A percentile compares a stretch with the other conserved stretches of the same genome.
Evolutionary conservation across 2,888 invertebrate species (phyloP).

Genomic region (Rosalia funebris): DNA sequence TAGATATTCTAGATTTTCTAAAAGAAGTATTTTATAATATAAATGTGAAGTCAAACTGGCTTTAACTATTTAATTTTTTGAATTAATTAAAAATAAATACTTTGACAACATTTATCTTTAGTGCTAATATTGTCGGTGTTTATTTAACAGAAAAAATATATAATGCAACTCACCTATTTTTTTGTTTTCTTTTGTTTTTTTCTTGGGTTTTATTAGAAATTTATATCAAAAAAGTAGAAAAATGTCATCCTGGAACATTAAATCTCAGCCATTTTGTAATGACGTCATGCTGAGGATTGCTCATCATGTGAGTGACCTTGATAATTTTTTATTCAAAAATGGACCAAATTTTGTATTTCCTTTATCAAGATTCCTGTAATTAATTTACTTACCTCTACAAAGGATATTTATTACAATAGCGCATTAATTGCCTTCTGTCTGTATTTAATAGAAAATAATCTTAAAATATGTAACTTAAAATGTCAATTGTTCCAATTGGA

Average conservation of each 20-base stretch:
- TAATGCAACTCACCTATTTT: conserved; percentile 31
- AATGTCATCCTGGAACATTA: conserved; percentile 42
- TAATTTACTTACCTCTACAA: no score
- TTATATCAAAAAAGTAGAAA: conserved; percentile 46
- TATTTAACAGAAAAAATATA: no score
- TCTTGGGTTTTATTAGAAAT: conserved; percentile 34
- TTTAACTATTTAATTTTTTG: background rate
- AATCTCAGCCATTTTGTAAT: conserved; percentile 46
- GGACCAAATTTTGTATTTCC: background rate
- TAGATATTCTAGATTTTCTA: conserved; percentile 13
- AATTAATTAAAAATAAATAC: conserved; percentile 9
- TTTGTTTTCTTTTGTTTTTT: conserved; percentile 27
- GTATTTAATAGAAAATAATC: no score
- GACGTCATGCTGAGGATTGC: conserved; percentile 41
- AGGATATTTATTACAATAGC: no score
- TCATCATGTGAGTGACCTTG: conserved; percentile 38
- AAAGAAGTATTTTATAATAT: no score
- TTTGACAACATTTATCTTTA: background rate
- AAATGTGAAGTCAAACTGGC: no score
- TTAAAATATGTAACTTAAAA: no score
- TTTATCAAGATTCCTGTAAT: no score
- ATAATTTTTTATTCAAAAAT: conserved; percentile 22
- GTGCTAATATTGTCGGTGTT: no score
- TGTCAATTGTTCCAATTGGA: no score
- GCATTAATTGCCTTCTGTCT: no score